phyloP scores from a whole-genome alignment of 2,888 invertebrate genomes.

The Carabus problematicus region DNA sequence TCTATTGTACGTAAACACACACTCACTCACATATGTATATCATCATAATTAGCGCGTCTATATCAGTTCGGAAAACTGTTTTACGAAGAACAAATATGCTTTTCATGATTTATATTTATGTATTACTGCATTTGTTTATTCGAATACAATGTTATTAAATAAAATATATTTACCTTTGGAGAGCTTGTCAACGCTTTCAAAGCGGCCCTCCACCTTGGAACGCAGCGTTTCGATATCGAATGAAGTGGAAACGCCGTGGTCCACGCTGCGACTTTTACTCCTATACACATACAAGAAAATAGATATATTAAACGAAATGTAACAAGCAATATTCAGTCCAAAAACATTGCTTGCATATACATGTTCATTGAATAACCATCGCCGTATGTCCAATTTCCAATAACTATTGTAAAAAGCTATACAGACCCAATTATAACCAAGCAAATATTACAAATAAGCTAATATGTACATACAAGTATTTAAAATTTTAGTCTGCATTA shows the following conservation, averaged over 20 bases:
- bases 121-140: not conserved
- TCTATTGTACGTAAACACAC: not conserved
- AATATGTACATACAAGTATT: too few relatives aligned
- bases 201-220: slow-evolving; percentile 85
- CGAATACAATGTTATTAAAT: not conserved
- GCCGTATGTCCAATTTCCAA: too few relatives aligned
- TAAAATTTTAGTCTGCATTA: too few relatives aligned
- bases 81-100: too few relatives aligned
- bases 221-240: slow-evolving; percentile 86
- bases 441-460: too few relatives aligned
- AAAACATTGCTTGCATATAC: not conserved
- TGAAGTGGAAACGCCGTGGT: slow-evolving; percentile 86
- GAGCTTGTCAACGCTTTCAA: slow-evolving; percentile 77
- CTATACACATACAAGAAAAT: slow-evolving; percentile 62
- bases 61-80: too few relatives aligned
- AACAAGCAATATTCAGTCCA: not conserved
- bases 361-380: too few relatives aligned
- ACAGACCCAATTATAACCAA: too few relatives aligned
- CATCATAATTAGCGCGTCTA: not conserved
- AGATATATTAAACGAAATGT: not conserved
- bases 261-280: slow-evolving; percentile 91
- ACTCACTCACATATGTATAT: not conserved
- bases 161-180: slow-evolving; percentile 61
- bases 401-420: too few relatives aligned
- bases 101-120: too few relatives aligned